A percentile compares a stretch with the other conserved stretches of the same genome.
Evolutionary conservation across 2,888 invertebrate species (phyloP).

Genomic region (Amphipoea oculea): DNA sequence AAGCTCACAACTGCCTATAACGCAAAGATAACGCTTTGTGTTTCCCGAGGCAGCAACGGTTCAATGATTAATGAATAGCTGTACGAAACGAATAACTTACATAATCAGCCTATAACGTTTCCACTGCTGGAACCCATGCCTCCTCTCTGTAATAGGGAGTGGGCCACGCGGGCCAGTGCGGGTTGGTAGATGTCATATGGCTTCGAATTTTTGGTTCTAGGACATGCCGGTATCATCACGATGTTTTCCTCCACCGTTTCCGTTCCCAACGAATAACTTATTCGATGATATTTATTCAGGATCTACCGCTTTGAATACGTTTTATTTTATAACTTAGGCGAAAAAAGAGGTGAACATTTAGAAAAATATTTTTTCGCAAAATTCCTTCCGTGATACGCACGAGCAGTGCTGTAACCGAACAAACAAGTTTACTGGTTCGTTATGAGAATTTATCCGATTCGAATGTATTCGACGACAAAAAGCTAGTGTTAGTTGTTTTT

Average conservation of each 20-base stretch:
- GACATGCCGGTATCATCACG: not conserved
- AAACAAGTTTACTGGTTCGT: slow-evolving; percentile 55
- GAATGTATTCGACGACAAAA: slow-evolving; percentile 66
- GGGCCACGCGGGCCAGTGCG: not conserved
- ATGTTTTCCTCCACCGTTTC: not conserved
- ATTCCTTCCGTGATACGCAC: slow-evolving; percentile 22
- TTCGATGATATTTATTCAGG: slow-evolving; percentile 44
- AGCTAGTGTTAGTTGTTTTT: slow-evolving; percentile 74
- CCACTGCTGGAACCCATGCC: not conserved
- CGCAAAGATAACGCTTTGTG: slow-evolving; percentile 41
- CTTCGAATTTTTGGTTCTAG: not conserved
- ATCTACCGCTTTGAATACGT: slow-evolving; percentile 24
- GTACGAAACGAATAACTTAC: slow-evolving; percentile 32
- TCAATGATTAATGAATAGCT: slow-evolving; percentile 41
- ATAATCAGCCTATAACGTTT: not conserved
- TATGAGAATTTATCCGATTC: slow-evolving; percentile 45
- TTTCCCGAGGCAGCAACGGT: slow-evolving; percentile 30
- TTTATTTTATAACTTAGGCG: slow-evolving; percentile 13
- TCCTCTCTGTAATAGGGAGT: not conserved
- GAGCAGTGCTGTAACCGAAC: slow-evolving; percentile 28
- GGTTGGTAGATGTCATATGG: not conserved
- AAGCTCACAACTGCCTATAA: slow-evolving; percentile 36
- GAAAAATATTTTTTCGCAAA: slow-evolving; percentile 22
- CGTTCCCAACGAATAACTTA: slow-evolving; percentile 32
- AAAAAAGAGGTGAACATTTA: slow-evolving; percentile 20